These are phyloP conservation scores for Hyles euphorbiae DNA, from an alignment of 1,140 invertebrate genomes.

Conservation along the genomic window DNA sequence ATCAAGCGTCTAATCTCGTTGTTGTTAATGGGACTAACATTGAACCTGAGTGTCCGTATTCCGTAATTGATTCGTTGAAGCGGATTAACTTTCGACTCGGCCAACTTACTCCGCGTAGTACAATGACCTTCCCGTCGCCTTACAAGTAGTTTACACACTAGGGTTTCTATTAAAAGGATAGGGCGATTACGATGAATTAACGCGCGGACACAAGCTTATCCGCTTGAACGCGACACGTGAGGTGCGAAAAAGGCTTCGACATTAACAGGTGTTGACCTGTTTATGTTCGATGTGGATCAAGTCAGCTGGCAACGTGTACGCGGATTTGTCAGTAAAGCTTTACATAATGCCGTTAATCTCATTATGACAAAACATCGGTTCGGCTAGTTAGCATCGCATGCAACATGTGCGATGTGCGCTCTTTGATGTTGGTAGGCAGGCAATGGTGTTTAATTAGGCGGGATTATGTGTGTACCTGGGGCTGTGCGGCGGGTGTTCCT, in stretches of 20 bases:
- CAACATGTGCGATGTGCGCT: no score
- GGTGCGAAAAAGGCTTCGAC: slow-evolving; percentile 11
- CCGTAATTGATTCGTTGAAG: slow-evolving; percentile 47
- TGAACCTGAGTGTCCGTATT: slow-evolving; percentile 23
- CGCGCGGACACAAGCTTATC: slow-evolving; percentile 22
- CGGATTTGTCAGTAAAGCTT: no score
- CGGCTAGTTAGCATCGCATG: no score
- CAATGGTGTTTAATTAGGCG: no score
- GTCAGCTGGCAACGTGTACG: no score
- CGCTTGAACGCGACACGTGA: slow-evolving; percentile 15
- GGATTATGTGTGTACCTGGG: slow-evolving; percentile 46
- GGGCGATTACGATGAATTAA: slow-evolving; percentile 47
- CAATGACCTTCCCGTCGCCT: slow-evolving; percentile 35
- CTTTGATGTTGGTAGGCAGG: no score
- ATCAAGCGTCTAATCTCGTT: slow-evolving; percentile 42
- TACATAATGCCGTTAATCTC: slow-evolving; percentile 6
- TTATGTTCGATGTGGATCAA: not conserved
- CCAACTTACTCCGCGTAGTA: slow-evolving; percentile 26
- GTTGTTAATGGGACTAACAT: slow-evolving; percentile 39
- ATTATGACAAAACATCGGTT: not conserved
- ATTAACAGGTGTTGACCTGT: slow-evolving; percentile 4
- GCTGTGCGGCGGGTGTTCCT: slow-evolving; percentile 73
- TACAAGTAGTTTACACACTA: slow-evolving; percentile 36
- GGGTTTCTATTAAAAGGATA: slow-evolving; percentile 64
- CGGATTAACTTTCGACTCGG: slow-evolving; percentile 44